Evolutionary conservation across 1,140 invertebrate genomes (phyloP), one percentile per base, ranked within the genome.

Genomic region (Globodera ellingtonae): DNA sequence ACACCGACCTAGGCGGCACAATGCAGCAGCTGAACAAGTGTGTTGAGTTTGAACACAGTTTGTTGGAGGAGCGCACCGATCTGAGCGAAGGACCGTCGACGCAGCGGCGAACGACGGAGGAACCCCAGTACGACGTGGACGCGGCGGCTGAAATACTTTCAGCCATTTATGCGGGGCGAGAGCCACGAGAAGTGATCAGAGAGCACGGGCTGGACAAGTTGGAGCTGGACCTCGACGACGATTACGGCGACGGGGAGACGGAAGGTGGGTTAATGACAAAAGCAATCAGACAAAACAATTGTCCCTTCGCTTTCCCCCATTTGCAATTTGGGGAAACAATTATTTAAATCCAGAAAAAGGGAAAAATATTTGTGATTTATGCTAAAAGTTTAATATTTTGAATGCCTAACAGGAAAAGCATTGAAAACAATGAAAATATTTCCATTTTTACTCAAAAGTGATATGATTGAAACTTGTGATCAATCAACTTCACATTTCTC

Each of bases 121-220:
- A 35, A 44, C 50, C 62, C 8, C 21, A 84, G 44, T 59, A 85
- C 50, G 79, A 88, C 69, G 66, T 87, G 47, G 82, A 86, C 48
- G 83, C 84, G 35, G 83, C 86, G n/a, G 86, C 86, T 7, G 81
- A 87, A 74, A 72, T 87, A 15, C 79, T 87, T 35, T 84, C 86
- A 21, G 85, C 84, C 24, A 67, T 86, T 44, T 87, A 86, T 65
- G 81, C 86, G 9, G 80, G 86, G 72, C 69, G 81, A 80, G 66
- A 84, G 65, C 86, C 86, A 13, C 76, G 78, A 46, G 79, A 87
- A 73, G 86, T 87, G 21, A 78, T 87, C 6, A 75, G 81, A 65
- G 83, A 86, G 47, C 86, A 83, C 76, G 86, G 82, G 47, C 78
- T 88, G 67, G 80, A 80, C 72, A 50, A 69, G 10, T 70, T 74